phyloP scores from a whole-genome alignment of 2,797 vertebrate genomes.

The Mus spretus region DNA sequence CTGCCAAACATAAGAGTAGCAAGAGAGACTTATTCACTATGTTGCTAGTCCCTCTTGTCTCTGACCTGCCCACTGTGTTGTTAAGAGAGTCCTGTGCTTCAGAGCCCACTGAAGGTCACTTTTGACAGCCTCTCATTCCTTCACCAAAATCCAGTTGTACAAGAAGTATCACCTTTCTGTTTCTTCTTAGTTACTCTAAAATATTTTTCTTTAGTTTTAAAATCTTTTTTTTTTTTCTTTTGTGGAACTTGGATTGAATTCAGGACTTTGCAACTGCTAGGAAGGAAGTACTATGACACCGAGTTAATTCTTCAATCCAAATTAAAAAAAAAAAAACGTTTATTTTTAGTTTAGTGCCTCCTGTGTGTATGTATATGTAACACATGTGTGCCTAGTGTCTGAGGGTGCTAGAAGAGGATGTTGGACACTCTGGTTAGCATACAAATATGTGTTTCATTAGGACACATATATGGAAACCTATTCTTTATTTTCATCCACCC shows the following conservation, averaged over 20 bases:
- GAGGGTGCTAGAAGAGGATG: neutral
- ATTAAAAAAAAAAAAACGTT: neutral
- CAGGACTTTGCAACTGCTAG: neutral
- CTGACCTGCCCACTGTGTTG: neutral
- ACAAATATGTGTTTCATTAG: neutral
- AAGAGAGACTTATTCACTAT: neutral
- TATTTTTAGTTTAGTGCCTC: neutral
- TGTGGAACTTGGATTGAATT: neutral
- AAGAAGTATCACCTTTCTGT: neutral
- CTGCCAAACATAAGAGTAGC: neutral
- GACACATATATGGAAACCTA: neutral
- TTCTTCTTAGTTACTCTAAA: constrained; percentile 30
- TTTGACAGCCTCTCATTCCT: neutral
- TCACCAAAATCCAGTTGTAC: constrained; percentile 4
- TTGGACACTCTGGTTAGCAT: neutral
- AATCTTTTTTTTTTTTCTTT: neutral
- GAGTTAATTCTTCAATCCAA: neutral
- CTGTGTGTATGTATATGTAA: neutral
- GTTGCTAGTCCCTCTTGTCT: neutral
- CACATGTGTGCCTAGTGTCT: neutral
- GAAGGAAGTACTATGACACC: neutral
- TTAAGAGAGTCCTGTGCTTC: neutral
- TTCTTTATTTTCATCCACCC: neutral
- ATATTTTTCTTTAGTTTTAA: neutral
- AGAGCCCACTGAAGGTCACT: neutral